Evolutionary conservation across 1,140 invertebrate genomes (phyloP).

Genomic region (Drosophila sturtevanti): DNA sequence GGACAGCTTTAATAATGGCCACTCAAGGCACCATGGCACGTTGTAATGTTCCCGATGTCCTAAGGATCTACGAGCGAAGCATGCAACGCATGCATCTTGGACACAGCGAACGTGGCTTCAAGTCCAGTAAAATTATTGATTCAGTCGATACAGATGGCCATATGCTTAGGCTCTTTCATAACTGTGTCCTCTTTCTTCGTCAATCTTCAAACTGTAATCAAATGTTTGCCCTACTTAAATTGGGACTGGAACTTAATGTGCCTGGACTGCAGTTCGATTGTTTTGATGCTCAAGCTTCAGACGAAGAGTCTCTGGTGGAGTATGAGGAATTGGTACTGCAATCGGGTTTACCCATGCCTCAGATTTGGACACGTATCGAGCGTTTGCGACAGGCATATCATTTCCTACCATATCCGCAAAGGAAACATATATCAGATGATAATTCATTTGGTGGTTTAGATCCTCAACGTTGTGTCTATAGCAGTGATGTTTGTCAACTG

Average conservation of each 20-base stretch:
- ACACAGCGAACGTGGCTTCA: constrained; percentile 21
- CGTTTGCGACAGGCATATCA: constrained; percentile 86
- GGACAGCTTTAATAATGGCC: constrained; percentile 85
- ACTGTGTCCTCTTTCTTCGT: constrained; percentile 86
- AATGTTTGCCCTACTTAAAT: constrained; percentile 85
- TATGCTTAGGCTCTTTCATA: constrained; percentile 84
- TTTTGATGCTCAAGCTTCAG: constrained; percentile 80
- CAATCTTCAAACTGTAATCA: constrained; percentile 87
- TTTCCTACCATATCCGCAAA: constrained; percentile 84
- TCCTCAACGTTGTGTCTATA: constrained; percentile 85
- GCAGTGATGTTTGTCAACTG: constrained; percentile 86
- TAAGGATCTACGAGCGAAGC: constrained; percentile 84
- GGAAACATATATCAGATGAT: constrained; percentile 5
- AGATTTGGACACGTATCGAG: constrained; percentile 87
- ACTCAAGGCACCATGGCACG: constrained; percentile 85
- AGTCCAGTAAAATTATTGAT: neutral
- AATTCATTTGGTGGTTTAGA: constrained; percentile 82
- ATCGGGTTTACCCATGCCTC: constrained; percentile 86
- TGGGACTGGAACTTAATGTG: constrained; percentile 86
- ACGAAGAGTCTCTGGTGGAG: constrained; percentile 85
- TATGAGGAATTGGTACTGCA: constrained; percentile 86
- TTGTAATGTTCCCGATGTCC: constrained; percentile 85
- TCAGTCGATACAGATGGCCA: constrained; percentile 74
- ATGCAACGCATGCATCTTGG: constrained; percentile 84
- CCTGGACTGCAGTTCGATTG: constrained; percentile 78